Percentiles rank a stretch among this genome's conserved stretches.
phyloP scores from a whole-genome alignment of 1,140 invertebrate genomes.

The Drosophila cardini region DNA sequence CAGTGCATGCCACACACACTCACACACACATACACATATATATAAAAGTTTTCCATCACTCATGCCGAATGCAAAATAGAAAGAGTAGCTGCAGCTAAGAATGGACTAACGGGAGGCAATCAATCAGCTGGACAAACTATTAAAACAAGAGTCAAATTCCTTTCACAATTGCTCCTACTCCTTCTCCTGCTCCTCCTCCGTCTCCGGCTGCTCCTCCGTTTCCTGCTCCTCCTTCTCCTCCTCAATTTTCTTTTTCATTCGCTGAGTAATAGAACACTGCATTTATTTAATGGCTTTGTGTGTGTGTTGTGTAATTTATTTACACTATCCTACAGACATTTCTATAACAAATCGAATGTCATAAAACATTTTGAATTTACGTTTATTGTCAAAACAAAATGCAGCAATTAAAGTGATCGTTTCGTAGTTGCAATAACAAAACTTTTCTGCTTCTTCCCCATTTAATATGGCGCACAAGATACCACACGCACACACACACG shows the following conservation, averaged over 20 bases:
- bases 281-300: constrained; percentile 41
- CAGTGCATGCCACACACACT: constrained; percentile 21
- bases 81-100: constrained; percentile 13
- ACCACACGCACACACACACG: neutral
- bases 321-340: constrained; percentile 2
- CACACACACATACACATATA: neutral
- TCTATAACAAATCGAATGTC: constrained; percentile 22
- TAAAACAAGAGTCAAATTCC: constrained; percentile 30
- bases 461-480: constrained; percentile 38
- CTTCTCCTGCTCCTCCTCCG: neutral
- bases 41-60: constrained; percentile 42
- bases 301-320: constrained; percentile 13
- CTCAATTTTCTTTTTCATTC: neutral
- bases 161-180: neutral
- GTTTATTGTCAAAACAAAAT: constrained; percentile 41
- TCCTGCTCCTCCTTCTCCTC: neutral
- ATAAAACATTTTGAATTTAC: constrained; percentile 58
- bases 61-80: constrained; percentile 29
- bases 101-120: constrained; percentile 35
- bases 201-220: neutral
- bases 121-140: constrained; percentile 67
- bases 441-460: constrained; percentile 17
- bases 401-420: constrained; percentile 72
- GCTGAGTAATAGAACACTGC: constrained; percentile 22
- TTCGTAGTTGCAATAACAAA: constrained; percentile 34